phyloP scores from a whole-genome alignment of 2,888 invertebrate genomes.

The Caenorhabditis sp. region DNA sequence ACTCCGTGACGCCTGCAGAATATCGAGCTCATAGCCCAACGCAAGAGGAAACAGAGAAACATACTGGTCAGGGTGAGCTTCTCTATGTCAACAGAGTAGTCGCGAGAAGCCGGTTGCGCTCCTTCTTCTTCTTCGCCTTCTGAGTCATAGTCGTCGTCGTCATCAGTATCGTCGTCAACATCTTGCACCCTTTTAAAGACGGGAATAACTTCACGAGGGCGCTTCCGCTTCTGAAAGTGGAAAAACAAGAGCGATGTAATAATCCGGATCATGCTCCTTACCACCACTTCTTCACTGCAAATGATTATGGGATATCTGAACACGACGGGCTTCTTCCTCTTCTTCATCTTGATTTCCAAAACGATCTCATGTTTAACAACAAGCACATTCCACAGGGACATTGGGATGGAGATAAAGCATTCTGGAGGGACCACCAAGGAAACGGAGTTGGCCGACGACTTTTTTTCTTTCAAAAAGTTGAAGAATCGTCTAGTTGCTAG shows the following conservation, averaged over 20 bases:
- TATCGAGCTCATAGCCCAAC: background rate
- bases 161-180: constrained; percentile 68
- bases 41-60: constrained; percentile 10
- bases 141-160: constrained; percentile 66
- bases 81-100: constrained; percentile 65
- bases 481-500: constrained; percentile 40
- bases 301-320: constrained; percentile 65
- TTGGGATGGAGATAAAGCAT: constrained; percentile 57
- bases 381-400: constrained; percentile 69
- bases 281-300: constrained; percentile 60
- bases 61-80: constrained; percentile 51
- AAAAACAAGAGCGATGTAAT: background rate
- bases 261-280: background rate
- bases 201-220: constrained; percentile 12
- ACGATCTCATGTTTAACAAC: constrained; percentile 56
- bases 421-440: constrained; percentile 57
- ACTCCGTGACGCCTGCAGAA: constrained; percentile 38
- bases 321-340: constrained; percentile 55
- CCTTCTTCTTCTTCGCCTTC: constrained; percentile 55
- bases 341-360: constrained; percentile 57
- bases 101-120: too few relatives aligned
- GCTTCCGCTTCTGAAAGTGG: constrained; percentile 42
- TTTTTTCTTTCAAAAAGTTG: constrained; percentile 35
- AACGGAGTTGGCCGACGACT: constrained; percentile 33
- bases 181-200: constrained; percentile 59